These are phyloP conservation scores for Sakesphorus luctuosus DNA, from an alignment of 2,113 vertebrate species.

Conservation along the genomic window DNA sequence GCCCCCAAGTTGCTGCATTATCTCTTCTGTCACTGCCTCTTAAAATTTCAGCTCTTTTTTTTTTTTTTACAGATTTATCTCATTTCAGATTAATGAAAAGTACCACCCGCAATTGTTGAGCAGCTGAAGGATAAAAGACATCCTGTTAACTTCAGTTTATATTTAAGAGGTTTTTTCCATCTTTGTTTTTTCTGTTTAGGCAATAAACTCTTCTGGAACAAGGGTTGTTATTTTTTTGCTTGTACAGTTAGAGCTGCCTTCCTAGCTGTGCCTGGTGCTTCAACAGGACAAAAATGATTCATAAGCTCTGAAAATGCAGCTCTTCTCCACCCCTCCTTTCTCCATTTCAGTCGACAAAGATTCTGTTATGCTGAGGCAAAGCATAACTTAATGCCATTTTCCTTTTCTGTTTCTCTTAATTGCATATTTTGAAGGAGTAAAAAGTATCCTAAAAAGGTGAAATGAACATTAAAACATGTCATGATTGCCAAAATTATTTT, in stretches of 20 bases:
- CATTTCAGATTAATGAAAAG: neutral
- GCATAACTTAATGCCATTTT: neutral
- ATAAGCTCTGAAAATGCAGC: neutral
- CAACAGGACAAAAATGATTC: conserved; percentile 2
- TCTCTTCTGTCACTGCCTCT: neutral
- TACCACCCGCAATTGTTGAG: neutral
- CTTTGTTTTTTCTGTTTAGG: neutral
- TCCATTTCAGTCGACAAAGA: neutral
- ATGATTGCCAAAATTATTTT: neutral
- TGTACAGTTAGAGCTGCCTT: neutral
- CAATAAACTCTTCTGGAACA: neutral
- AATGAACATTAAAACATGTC: neutral
- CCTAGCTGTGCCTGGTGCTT: neutral
- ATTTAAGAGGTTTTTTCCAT: neutral
- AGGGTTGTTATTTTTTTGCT: neutral
- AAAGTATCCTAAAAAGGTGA: neutral
- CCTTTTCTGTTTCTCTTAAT: neutral
- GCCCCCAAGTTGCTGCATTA: neutral
- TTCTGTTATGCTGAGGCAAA: conserved; percentile 1
- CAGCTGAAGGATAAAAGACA: neutral
- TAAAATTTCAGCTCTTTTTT: neutral
- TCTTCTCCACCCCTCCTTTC: neutral
- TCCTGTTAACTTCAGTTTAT: neutral
- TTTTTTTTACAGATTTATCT: neutral
- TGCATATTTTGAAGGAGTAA: neutral